These are phyloP conservation scores for Ariopsis seemanni DNA, from an alignment of 2,113 vertebrate species.

Conservation along the genomic window DNA sequence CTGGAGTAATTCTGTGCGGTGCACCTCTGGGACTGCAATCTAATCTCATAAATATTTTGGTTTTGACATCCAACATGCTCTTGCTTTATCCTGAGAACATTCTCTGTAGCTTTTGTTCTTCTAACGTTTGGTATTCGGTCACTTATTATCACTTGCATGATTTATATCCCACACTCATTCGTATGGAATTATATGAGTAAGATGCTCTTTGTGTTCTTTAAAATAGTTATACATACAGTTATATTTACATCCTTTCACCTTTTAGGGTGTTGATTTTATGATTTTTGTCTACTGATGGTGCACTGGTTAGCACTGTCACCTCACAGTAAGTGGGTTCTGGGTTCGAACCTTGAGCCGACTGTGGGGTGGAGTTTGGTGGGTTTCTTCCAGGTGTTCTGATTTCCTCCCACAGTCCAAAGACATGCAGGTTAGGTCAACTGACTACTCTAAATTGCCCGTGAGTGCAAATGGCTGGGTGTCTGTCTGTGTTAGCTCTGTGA, in stretches of 20 bases:
- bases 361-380: too few species aligned
- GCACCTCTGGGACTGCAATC: neutral
- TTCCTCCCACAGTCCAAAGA: too few species aligned
- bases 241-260: neutral
- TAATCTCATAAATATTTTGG: conserved; percentile 1
- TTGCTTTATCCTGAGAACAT: conserved; percentile 9
- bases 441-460: too few species aligned
- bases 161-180: neutral
- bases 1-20: neutral
- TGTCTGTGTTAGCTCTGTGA: too few species aligned
- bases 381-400: too few species aligned
- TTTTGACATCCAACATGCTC: neutral
- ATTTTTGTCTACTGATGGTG: neutral
- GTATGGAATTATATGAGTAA: neutral
- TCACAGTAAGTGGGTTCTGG: too few species aligned
- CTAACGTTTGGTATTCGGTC: neutral
- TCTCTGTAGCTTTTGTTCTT: neutral
- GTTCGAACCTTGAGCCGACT: too few species aligned
- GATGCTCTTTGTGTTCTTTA: neutral
- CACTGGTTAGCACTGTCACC: too few species aligned
- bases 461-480: too few species aligned
- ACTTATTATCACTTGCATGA: neutral
- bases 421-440: too few species aligned
- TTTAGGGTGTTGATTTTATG: neutral
- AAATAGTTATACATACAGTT: neutral